Percentiles rank a stretch among this genome's conserved stretches.
Conservation (phyloP, 92 coral and sea anemone genomes). For the Pocillopora grandis region DNA sequence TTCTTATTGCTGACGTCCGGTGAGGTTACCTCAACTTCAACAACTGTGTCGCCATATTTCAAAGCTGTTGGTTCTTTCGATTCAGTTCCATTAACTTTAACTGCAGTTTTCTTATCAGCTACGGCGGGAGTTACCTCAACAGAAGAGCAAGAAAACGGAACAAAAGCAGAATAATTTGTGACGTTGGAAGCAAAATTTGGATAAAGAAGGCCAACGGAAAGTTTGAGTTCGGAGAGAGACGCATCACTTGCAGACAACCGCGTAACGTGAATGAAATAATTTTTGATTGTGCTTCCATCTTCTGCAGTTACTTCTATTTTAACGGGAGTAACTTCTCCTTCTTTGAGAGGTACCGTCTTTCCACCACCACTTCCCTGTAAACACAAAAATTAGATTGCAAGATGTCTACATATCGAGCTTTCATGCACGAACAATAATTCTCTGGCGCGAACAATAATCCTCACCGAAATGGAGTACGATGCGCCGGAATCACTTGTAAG, state of each 20-base stretch:
- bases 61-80: constrained; percentile 61
- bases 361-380: constrained; percentile 85
- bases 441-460: constrained; percentile 37
- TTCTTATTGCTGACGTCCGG: constrained; percentile 74
- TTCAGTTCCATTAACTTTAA: constrained; percentile 71
- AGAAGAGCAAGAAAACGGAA: constrained; percentile 58
- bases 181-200: constrained; percentile 71
- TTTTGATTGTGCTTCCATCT: constrained; percentile 90
- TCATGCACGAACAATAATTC: not conserved
- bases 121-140: constrained; percentile 69
- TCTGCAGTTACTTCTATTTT: constrained; percentile 96
- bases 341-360: constrained; percentile 73
- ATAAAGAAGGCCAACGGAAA: constrained; percentile 59
- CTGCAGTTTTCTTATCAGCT: constrained; percentile 78
- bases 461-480: constrained; percentile 85
- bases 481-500: constrained; percentile 96
- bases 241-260: constrained; percentile 94
- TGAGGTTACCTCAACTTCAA: constrained; percentile 86
- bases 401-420: not conserved
- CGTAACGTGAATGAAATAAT: constrained; percentile 75
- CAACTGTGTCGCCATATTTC: constrained; percentile 81
- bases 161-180: constrained; percentile 59
- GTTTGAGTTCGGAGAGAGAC: constrained; percentile 67
- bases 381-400: not conserved
- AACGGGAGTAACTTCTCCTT: constrained; percentile 79